Evolutionary conservation across 2,797 vertebrate species (phyloP).

Genomic region (Mormyrus hasselquistii): DNA sequence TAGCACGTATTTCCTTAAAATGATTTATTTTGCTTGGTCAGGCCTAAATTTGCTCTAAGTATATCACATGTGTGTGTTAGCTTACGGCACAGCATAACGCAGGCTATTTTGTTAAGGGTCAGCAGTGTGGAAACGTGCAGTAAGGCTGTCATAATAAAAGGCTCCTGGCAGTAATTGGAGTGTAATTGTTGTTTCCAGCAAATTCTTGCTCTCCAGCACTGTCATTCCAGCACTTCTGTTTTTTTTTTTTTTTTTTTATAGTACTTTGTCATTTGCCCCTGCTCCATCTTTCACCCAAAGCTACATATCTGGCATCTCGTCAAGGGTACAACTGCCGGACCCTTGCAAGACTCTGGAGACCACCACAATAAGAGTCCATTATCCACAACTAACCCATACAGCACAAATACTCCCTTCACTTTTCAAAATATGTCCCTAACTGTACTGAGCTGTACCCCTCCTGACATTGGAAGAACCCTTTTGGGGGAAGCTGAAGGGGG

Average conservation of each 20-base stretch:
- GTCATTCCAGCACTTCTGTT: constrained; percentile 2
- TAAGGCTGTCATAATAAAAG: constrained; percentile 54
- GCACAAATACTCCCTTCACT: not conserved
- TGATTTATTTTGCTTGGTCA: not conserved
- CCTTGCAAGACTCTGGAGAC: not conserved
- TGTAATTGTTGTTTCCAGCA: constrained; percentile 58
- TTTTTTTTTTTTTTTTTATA: not conserved
- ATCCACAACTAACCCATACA: not conserved
- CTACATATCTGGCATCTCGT: not conserved
- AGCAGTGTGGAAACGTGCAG: constrained; percentile 58
- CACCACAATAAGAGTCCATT: not conserved
- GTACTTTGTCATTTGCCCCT: not conserved
- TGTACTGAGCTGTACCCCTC: not conserved
- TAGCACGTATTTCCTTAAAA: not conserved
- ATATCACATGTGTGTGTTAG: not conserved
- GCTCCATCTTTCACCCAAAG: not conserved
- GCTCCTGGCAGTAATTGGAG: constrained; percentile 49
- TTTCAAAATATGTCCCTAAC: not conserved
- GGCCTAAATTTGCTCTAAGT: not conserved
- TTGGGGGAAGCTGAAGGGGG: not conserved
- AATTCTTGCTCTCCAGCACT: constrained; percentile 47
- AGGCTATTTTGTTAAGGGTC: constrained; percentile 42
- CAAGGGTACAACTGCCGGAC: not conserved
- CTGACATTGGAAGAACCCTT: not conserved
- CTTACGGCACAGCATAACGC: not conserved